phyloP scores from a whole-genome alignment of 37 sponge, comb jelly and placozoan genomes.

The Ephydatia muelleri region DNA sequence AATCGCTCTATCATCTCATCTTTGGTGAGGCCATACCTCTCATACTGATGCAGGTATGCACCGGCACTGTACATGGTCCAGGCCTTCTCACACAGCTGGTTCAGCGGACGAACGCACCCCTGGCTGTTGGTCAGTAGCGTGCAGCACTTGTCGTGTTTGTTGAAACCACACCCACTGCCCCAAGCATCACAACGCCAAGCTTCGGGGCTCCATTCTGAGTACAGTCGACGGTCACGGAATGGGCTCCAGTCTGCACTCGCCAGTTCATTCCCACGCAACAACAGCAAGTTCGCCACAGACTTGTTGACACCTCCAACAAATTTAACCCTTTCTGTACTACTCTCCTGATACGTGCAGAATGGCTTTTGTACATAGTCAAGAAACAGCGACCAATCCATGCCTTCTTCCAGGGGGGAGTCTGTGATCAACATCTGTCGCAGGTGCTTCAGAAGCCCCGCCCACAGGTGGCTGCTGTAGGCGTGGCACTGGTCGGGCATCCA shows the following conservation, averaged over 20 bases:
- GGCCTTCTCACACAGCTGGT: conserved; percentile 46
- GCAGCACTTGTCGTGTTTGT: conserved; percentile 78
- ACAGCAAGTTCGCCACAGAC: conserved; percentile 55
- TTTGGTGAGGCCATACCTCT: conserved; percentile 62
- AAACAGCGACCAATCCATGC: conserved; percentile 71
- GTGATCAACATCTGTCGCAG: conserved; percentile 84
- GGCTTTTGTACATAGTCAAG: background rate
- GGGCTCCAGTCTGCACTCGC: conserved; percentile 14
- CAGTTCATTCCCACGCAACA: conserved; percentile 69
- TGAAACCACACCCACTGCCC: conserved; percentile 46
- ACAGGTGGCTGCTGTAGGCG: conserved; percentile 66
- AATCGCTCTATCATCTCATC: conserved; percentile 66
- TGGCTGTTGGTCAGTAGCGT: conserved; percentile 75
- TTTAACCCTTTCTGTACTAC: background rate
- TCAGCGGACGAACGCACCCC: conserved; percentile 53
- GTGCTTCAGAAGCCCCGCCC: conserved; percentile 81
- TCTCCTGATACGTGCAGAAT: background rate
- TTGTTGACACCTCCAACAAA: conserved; percentile 38
- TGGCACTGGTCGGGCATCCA: conserved; percentile 63
- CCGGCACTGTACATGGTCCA: conserved; percentile 78
- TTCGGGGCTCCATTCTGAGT: conserved; percentile 24
- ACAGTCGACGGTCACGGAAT: conserved; percentile 48
- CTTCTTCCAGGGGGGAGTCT: conserved; percentile 73
- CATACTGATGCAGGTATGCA: conserved; percentile 87
- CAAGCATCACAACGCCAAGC: conserved; percentile 24